phyloP scores from a whole-genome alignment of 1,140 invertebrate species.

The Calliphora vicina region DNA sequence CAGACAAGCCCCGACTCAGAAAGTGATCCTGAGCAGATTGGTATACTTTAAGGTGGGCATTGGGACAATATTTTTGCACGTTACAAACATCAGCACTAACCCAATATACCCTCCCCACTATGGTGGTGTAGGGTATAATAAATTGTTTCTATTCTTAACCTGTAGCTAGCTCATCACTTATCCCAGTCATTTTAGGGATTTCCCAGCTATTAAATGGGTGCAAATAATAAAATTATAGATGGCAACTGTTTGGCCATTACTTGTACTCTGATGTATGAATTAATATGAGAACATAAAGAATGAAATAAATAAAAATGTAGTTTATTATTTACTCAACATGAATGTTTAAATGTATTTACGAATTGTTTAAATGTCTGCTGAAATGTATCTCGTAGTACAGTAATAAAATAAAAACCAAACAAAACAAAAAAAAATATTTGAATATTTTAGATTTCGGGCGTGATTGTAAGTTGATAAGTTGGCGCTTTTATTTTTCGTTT shows the following conservation, averaged over 20 bases:
- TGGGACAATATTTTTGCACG: too few species aligned
- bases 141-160: too few species aligned
- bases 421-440: not conserved
- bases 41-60: too few species aligned
- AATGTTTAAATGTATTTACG: not conserved
- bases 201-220: not conserved
- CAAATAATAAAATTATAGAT: not conserved
- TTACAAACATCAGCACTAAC: too few species aligned
- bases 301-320: not conserved
- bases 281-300: not conserved
- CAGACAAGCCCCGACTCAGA: too few species aligned
- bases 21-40: too few species aligned
- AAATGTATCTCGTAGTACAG: too few species aligned
- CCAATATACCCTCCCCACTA: too few species aligned
- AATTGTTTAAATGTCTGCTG: too few species aligned
- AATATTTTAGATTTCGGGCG: conserved; percentile 1
- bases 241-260: not conserved
- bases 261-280: not conserved
- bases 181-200: not conserved
- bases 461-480: conserved; percentile 12
- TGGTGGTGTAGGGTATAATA: too few species aligned
- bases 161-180: too few species aligned
- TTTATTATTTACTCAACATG: not conserved
- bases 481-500: not conserved
- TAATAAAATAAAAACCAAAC: too few species aligned